Percentiles rank a stretch among this genome's conserved stretches.
These are phyloP conservation scores for Xanthorhoe designata DNA, from an alignment of 2,888 invertebrate species.

Conservation along the genomic window DNA sequence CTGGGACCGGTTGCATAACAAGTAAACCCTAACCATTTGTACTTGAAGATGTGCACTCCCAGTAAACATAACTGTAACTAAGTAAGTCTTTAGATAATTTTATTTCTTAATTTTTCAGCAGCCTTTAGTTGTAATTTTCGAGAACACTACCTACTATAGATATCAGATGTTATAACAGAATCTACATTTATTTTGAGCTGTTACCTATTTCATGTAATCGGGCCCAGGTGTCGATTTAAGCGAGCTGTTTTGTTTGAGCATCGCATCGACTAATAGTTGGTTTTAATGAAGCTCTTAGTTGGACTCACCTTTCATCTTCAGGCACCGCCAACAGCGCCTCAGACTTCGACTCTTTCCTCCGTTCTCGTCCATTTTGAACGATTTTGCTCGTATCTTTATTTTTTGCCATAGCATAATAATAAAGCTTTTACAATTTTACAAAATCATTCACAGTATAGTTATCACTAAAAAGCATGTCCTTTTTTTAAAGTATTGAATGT, in stretches of 20 bases:
- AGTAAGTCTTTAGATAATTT: too few species aligned
- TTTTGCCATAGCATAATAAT: conserved; percentile 60
- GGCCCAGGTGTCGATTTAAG: conserved; percentile 56
- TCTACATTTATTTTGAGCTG: neutral
- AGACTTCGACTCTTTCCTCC: conserved; percentile 64
- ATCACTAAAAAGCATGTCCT: neutral
- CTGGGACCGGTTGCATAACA: conserved; percentile 18
- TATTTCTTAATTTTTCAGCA: too few species aligned
- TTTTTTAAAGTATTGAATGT: neutral
- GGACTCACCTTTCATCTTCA: conserved; percentile 84
- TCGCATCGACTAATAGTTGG: conserved; percentile 70
- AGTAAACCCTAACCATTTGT: neutral
- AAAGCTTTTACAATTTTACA: neutral
- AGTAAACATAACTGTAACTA: too few species aligned
- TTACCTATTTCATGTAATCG: conserved; percentile 8
- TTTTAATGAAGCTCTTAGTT: conserved; percentile 74
- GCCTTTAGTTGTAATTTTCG: too few species aligned
- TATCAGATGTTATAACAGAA: neutral
- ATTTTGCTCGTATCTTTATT: conserved; percentile 73
- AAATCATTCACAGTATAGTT: neutral
- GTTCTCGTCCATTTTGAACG: conserved; percentile 71
- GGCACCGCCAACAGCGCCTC: conserved; percentile 77
- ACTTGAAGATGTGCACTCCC: too few species aligned
- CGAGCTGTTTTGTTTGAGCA: conserved; percentile 66
- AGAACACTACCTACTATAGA: too few species aligned